Base-by-base conservation (phyloP, 2,113 vertebrate genomes). In the Prietella phreatophila region DNA sequence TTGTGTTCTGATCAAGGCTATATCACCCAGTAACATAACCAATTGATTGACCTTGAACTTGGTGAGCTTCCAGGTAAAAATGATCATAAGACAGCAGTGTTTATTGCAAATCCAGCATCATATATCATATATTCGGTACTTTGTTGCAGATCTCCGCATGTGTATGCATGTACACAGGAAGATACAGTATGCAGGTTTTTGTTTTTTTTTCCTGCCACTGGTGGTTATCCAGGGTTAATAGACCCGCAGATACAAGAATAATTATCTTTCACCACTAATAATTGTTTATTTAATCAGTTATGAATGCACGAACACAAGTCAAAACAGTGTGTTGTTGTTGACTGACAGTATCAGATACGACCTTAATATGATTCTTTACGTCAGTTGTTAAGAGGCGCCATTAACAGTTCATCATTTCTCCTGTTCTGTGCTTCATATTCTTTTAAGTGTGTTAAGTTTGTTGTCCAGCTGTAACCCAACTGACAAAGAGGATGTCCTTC, bases 21-120 rank as follows among this genome's bases (percentile, higher is more conserved):
- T 17, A 36, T 73, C 17, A 15, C 67, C 1, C 27, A 15, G 5
- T 67, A 36, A 71, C 39, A 17, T 20, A 36, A 42, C 19, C 39
- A 20, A 11, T 0, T 0, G 36, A 22, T 0, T 2, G 36, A 22
- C 5, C n/a, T n/a, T n/a, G n/a, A n/a, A n/a, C n/a, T n/a, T n/a
- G n/a, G n/a, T 42, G 71, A 42, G 20, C 33, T 73, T 73, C 69
- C 19, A 39, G 15, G 20, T 39, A 9, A 73, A 39, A 36, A 9
- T 20, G 22, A 2, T 39, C 3, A 3, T 25, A 22, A 47, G 71
- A 25, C 22, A 3, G 71, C 11, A 36, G 19, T 3, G 71, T 42
- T 75, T 4, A 25, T 25, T 47, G 20, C 39, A 25, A 42, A 71
- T 71, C 14, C 36, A 3, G 17, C 17, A 8, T 20, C 33, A 22